These are phyloP conservation scores for Dyspetes luteomarginatus DNA, from an alignment of 2,888 invertebrate genomes.

Conservation along the genomic window DNA sequence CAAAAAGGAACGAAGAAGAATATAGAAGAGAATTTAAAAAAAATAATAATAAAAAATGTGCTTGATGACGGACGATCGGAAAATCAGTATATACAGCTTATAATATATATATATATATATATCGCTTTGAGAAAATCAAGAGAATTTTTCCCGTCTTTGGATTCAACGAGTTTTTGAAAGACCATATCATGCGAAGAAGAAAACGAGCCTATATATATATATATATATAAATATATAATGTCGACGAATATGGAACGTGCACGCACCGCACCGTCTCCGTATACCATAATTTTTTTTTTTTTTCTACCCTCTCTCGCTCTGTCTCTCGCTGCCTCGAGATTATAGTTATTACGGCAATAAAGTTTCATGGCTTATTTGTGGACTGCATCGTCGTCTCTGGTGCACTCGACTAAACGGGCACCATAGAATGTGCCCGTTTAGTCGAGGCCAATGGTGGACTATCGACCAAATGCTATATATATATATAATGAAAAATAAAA, in stretches of 20 bases:
- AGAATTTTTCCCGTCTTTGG: slow-evolving; percentile 29
- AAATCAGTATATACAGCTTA: slow-evolving; percentile 1
- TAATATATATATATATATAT: not conserved
- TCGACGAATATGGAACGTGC: slow-evolving; percentile 58
- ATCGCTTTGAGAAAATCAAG: slow-evolving; percentile 23
- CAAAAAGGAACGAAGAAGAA: slow-evolving; percentile 34
- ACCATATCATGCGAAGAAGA: not conserved
- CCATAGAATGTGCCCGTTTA: slow-evolving; percentile 56
- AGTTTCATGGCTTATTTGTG: slow-evolving; percentile 76
- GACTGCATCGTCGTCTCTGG: slow-evolving; percentile 33
- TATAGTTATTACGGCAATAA: slow-evolving; percentile 78
- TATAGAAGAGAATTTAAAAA: slow-evolving; percentile 10
- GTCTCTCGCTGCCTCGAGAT: slow-evolving; percentile 66
- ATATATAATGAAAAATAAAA: slow-evolving; percentile 26
- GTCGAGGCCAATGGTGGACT: slow-evolving; percentile 9
- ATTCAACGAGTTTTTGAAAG: slow-evolving; percentile 32
- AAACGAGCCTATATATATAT: not conserved
- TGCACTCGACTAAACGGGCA: slow-evolving; percentile 4
- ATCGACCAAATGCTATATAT: slow-evolving; percentile 16
- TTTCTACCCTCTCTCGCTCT: not conserved
- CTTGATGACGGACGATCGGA: slow-evolving; percentile 1
- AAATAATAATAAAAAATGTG: not conserved
- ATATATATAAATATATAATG: not conserved
- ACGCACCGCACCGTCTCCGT: slow-evolving; percentile 22
- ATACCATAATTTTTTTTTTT: slow-evolving; percentile 31